Percentiles rank a stretch among this genome's conserved stretches.
Conservation (phyloP, 2,888 invertebrate genomes). For the Tinea trinotella region DNA sequence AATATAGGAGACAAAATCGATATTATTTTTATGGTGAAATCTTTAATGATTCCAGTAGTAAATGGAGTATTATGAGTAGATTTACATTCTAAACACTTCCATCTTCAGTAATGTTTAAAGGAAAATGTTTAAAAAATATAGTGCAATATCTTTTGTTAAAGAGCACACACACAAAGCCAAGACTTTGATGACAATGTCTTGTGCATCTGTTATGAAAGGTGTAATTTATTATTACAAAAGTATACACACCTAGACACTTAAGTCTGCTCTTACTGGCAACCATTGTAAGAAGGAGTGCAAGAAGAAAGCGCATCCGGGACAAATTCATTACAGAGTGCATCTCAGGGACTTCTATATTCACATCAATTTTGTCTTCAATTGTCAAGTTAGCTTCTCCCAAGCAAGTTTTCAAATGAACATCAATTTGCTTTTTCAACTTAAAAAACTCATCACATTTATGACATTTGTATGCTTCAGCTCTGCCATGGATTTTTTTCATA, state of each 20-base stretch:
- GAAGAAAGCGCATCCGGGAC: conserved; percentile 82
- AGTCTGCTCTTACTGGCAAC: conserved; percentile 86
- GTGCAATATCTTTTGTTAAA: not conserved
- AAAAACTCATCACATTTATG: conserved; percentile 80
- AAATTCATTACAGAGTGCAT: conserved; percentile 74
- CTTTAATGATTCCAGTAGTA: not conserved
- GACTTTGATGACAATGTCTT: conserved; percentile 4
- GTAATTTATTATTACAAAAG: conserved; percentile 3
- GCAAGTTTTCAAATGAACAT: conserved; percentile 74
- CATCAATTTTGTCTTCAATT: conserved; percentile 38
- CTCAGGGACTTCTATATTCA: conserved; percentile 42
- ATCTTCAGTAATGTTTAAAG: conserved; percentile 24
- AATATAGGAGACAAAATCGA: not conserved
- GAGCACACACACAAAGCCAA: conserved; percentile 12
- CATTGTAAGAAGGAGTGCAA: conserved; percentile 86
- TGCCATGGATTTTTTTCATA: conserved; percentile 87
- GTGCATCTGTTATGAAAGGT: conserved; percentile 13
- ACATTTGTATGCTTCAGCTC: conserved; percentile 84
- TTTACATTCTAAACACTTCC: not conserved
- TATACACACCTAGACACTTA: conserved; percentile 81
- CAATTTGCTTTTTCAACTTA: conserved; percentile 81
- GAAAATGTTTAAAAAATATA: conserved; percentile 30
- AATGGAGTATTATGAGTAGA: not conserved
- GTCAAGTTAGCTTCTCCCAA: conserved; percentile 35
- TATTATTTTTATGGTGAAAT: not conserved